phyloP scores from a whole-genome alignment of 2,888 invertebrate genomes.

The Pheosia tremula region DNA sequence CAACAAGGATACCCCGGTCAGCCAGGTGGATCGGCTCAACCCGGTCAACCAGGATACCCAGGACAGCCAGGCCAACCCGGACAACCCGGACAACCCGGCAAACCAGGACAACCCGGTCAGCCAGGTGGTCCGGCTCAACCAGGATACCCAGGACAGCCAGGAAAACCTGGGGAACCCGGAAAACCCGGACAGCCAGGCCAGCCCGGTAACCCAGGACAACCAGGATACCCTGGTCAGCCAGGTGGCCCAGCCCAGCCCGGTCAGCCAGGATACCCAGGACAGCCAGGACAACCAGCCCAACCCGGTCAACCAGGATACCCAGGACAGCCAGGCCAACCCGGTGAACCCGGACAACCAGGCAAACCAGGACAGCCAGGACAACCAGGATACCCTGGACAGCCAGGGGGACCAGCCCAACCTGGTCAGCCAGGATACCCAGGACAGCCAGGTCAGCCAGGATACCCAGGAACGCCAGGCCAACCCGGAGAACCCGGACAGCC shows the following conservation, averaged over 20 bases:
- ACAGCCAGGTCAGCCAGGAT: constrained; percentile 17
- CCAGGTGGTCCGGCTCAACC: constrained; percentile 9
- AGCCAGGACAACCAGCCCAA: constrained; percentile 9
- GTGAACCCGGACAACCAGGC: constrained; percentile 9
- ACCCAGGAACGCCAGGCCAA: constrained; percentile 73
- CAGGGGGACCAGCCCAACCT: background rate
- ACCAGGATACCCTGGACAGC: constrained; percentile 8
- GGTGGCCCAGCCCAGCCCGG: too few species aligned
- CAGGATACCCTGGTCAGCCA: too few species aligned
- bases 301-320: constrained; percentile 11
- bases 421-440: constrained; percentile 10
- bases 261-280: constrained; percentile 4
- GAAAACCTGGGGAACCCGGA: constrained; percentile 7
- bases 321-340: constrained; percentile 12
- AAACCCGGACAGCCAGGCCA: constrained; percentile 12
- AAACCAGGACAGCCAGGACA: constrained; percentile 12
- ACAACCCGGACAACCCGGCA: constrained; percentile 4
- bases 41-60: constrained; percentile 2
- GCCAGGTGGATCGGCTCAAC: constrained; percentile 2
- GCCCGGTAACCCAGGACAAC: constrained; percentile 7
- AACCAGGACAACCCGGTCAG: constrained; percentile 6
- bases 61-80: constrained; percentile 12
- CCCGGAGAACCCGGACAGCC: constrained; percentile 46
- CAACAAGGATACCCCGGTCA: background rate
- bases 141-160: constrained; percentile 8